Conservation (phyloP, 2,888 invertebrate species). For the Xylota sylvarum region DNA sequence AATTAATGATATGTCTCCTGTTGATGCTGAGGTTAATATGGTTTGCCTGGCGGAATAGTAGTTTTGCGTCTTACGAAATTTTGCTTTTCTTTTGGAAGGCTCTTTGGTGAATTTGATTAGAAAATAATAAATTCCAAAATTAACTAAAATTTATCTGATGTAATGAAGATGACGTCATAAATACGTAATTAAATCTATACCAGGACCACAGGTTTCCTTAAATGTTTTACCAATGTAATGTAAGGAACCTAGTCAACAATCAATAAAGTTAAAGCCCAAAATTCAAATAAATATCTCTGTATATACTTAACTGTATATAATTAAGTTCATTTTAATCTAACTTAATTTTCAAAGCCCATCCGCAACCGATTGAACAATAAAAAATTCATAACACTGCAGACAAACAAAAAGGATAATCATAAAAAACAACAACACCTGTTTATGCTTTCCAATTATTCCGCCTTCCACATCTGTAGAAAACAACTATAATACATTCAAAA, state of each 20-base stretch:
- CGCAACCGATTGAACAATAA: constrained; percentile 43
- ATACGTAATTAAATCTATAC: too few relatives aligned
- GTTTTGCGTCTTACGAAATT: not conserved
- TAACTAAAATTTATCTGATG: too few relatives aligned
- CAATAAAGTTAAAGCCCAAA: too few relatives aligned
- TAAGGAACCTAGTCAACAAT: too few relatives aligned
- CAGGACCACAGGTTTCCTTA: too few relatives aligned
- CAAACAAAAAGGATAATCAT: constrained; percentile 38
- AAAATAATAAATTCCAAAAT: too few relatives aligned
- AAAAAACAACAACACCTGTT: constrained; percentile 66
- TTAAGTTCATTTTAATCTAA: constrained; percentile 6
- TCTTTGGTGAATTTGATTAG: too few relatives aligned
- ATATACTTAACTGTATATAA: too few relatives aligned
- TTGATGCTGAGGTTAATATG: not conserved
- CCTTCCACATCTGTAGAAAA: constrained; percentile 14
- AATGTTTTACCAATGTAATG: too few relatives aligned
- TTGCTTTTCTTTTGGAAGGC: not conserved
- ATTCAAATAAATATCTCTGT: too few relatives aligned
- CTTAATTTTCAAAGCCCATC: constrained; percentile 14
- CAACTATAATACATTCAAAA: constrained; percentile 27
- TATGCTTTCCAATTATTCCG: constrained; percentile 59
- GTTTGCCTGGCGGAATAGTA: not conserved
- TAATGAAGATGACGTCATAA: too few relatives aligned
- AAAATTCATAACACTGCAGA: constrained; percentile 28
- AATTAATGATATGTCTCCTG: not conserved